These are phyloP conservation scores for Drosophila orosa DNA, from an alignment of 1,140 invertebrate genomes.

Conservation along the genomic window DNA sequence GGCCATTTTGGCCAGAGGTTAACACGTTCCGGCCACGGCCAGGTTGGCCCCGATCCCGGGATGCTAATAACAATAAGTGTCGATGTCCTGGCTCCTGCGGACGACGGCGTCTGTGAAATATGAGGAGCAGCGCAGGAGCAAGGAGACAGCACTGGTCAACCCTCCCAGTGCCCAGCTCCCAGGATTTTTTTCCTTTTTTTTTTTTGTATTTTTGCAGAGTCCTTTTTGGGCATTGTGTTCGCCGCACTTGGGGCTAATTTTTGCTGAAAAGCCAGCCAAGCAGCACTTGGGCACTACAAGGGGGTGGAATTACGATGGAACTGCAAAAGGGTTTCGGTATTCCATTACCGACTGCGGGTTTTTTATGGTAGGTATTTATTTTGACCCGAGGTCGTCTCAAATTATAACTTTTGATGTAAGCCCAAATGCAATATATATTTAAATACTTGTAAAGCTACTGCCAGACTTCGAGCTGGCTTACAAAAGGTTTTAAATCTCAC, in stretches of 20 bases:
- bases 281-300: slow-evolving; percentile 11
- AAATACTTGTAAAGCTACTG: neutral
- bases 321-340: slow-evolving; percentile 36
- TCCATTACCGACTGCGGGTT: slow-evolving; percentile 14
- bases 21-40: slow-evolving; percentile 62
- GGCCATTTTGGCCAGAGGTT: slow-evolving; percentile 54
- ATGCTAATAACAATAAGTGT: slow-evolving; percentile 83
- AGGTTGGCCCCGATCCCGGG: slow-evolving; percentile 47
- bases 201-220: neutral
- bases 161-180: neutral
- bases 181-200: neutral
- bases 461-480: neutral
- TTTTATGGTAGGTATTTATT: slow-evolving; percentile 3
- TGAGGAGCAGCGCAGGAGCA: slow-evolving; percentile 53
- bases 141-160: slow-evolving; percentile 32
- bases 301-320: slow-evolving; percentile 5
- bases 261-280: slow-evolving; percentile 30
- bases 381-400: slow-evolving; percentile 1
- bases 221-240: slow-evolving; percentile 21
- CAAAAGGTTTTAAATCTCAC: no score
- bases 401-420: slow-evolving; percentile 5
- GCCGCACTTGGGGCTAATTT: slow-evolving; percentile 48
- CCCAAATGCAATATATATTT: neutral
- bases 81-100: slow-evolving; percentile 54
- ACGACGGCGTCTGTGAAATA: slow-evolving; percentile 72